Percentiles rank a stretch among this genome's conserved stretches.
Evolutionary conservation across 2,113 vertebrate species (phyloP).

Genomic region (Percina caprodes): DNA sequence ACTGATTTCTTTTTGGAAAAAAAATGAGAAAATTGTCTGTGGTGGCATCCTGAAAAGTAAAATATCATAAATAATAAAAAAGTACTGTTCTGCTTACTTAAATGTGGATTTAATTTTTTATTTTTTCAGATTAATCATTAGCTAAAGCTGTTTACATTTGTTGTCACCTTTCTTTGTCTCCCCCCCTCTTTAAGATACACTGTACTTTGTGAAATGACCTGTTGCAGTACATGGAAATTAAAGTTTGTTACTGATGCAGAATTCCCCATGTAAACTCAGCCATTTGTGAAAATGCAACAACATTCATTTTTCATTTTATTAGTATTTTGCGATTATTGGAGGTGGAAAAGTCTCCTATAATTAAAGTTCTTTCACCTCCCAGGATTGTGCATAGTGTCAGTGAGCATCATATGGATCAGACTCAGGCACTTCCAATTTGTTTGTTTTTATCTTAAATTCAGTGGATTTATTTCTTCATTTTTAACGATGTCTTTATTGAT

Average conservation of each 20-base stretch:
- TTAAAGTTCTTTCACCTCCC: constrained; percentile 42
- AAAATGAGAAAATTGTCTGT: constrained; percentile 26
- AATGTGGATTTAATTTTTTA: too few species aligned
- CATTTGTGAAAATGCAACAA: constrained; percentile 34
- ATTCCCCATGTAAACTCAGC: not conserved
- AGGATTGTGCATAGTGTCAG: not conserved
- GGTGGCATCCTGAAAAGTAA: constrained; percentile 44
- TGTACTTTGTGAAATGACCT: constrained; percentile 24
- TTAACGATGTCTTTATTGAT: too few species aligned
- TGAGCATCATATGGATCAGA: constrained; percentile 15
- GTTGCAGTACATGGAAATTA: constrained; percentile 20
- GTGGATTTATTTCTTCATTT: too few species aligned
- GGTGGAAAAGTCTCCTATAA: not conserved
- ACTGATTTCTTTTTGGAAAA: constrained; percentile 87
- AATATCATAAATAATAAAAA: constrained; percentile 15
- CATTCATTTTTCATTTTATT: constrained; percentile 8
- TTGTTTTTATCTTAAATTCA: too few species aligned
- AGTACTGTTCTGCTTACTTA: constrained; percentile 52
- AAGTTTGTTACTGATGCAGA: constrained; percentile 47
- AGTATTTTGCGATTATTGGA: constrained; percentile 29
- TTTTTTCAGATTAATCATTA: constrained; percentile 36
- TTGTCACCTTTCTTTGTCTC: not conserved
- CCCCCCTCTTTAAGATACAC: constrained; percentile 7
- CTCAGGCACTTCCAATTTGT: not conserved
- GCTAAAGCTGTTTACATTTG: constrained; percentile 29